These are phyloP conservation scores for Scalopus aquaticus DNA, from an alignment of 2,113 vertebrate genomes.

Conservation along the genomic window DNA sequence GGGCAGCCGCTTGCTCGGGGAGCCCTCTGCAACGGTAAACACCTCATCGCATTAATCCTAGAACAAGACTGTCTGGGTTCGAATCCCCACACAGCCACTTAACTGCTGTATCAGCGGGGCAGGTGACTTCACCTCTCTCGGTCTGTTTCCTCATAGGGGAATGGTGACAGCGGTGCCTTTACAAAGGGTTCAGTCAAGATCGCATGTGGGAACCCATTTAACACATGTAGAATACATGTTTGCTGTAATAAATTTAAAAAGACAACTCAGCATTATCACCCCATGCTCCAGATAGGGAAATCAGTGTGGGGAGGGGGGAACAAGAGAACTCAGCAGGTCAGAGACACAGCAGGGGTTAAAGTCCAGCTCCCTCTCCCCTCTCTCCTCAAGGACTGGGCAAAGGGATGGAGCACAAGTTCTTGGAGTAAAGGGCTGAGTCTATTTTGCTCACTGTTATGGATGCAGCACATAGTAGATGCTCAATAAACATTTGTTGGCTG, in stretches of 20 bases:
- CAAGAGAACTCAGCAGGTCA: background rate
- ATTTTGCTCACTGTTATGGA: background rate
- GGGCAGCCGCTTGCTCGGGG: background rate
- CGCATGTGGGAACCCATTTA: background rate
- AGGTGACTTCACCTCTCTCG: background rate
- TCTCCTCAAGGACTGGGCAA: background rate
- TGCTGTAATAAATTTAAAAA: background rate
- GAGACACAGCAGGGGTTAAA: background rate
- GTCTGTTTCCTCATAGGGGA: background rate
- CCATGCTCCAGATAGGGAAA: background rate
- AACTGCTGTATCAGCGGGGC: background rate
- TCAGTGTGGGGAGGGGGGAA: too few relatives aligned
- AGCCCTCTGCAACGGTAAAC: background rate
- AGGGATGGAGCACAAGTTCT: background rate
- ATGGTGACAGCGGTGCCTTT: background rate
- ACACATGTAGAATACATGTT: background rate
- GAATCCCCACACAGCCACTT: background rate
- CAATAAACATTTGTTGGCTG: background rate
- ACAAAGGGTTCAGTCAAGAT: background rate
- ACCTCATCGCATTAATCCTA: background rate
- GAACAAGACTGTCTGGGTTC: constrained; percentile 26
- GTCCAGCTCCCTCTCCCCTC: background rate
- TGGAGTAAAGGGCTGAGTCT: background rate
- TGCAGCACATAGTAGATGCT: background rate
- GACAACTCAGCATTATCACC: too few relatives aligned